Conservation (phyloP, 1,140 invertebrate species). For the Papilio machaon region DNA sequence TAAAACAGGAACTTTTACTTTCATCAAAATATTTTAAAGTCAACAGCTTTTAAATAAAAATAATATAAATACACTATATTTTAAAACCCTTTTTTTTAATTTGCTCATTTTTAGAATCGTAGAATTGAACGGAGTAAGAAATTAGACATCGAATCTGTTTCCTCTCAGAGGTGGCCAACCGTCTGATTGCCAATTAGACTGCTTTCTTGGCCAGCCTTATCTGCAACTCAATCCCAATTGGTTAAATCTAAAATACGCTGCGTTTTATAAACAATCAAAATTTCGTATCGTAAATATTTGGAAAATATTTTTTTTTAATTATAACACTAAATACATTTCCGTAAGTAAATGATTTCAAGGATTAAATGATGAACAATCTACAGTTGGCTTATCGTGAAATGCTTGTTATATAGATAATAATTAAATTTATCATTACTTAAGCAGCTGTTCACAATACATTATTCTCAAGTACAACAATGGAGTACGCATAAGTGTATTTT, state of each 20-base stretch:
- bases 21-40: too few relatives aligned
- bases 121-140: conserved; percentile 29
- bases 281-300: background rate
- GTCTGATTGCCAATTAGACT: conserved; percentile 63
- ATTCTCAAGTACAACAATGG: conserved; percentile 33
- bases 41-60: too few relatives aligned
- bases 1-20: too few relatives aligned
- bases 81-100: background rate
- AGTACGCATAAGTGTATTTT: conserved; percentile 44
- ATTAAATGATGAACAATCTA: too few relatives aligned
- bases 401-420: background rate
- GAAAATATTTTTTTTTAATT: background rate
- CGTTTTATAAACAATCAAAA: conserved; percentile 45
- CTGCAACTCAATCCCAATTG: conserved; percentile 40
- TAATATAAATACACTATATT: too few relatives aligned
- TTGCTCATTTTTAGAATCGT: background rate
- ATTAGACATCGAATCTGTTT: conserved; percentile 43
- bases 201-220: conserved; percentile 34
- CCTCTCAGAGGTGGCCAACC: conserved; percentile 46
- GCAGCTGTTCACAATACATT: conserved; percentile 8
- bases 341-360: too few relatives aligned
- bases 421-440: background rate
- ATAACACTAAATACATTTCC: too few relatives aligned
- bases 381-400: background rate
- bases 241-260: conserved; percentile 42